Evolutionary conservation across 2,888 invertebrate species (phyloP), one percentile per base, ranked within the genome.

Genomic region (Napeogenes sylphis): DNA sequence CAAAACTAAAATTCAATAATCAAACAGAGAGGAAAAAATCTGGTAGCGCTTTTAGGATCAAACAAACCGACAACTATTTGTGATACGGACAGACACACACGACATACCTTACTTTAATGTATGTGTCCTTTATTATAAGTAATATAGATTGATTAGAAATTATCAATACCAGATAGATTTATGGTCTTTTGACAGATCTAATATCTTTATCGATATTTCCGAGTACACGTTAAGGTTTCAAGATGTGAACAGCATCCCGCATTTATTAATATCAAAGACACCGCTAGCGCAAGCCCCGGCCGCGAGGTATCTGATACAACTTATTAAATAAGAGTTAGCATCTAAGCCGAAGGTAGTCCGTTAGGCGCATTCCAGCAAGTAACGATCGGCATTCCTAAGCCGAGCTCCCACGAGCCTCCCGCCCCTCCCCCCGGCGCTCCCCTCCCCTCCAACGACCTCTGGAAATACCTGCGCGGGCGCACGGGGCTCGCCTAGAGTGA

Each of bases 391-490:
- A 83, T 83, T 82, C 82, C 81, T 75, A 70, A 75, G 77, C 70
- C 68, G 73, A 73, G 81, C 81, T 81, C 83, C 81, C 82, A 80
- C 82, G 80, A 72, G 70, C 69, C 68, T 68, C 61, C 64, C 71
- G 67, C 64, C 65, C 56, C 61, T 45, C 61, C 56, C 38, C 42
- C 64, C 59, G 62, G 56, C 69, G 59, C 66, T 63, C 54, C 68
- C 61, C 64, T 66, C 66, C 66, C 68, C 71, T 67, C 68, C 66
- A 67, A 71, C 56, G 71, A 71, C 73, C 79, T 77, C 78, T 82
- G 83, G 84, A 84, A 84, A 81, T 81, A 76, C 78, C 81, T 75
- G 82, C 85, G 84, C 84, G 65, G 67, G 84, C 86, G 85, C 84
- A 84, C 83, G 82, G 81, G 82, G 80, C 82, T 79, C 80, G 78